Base-by-base conservation (phyloP, 2,113 vertebrate genomes). In the Rana temporaria region DNA sequence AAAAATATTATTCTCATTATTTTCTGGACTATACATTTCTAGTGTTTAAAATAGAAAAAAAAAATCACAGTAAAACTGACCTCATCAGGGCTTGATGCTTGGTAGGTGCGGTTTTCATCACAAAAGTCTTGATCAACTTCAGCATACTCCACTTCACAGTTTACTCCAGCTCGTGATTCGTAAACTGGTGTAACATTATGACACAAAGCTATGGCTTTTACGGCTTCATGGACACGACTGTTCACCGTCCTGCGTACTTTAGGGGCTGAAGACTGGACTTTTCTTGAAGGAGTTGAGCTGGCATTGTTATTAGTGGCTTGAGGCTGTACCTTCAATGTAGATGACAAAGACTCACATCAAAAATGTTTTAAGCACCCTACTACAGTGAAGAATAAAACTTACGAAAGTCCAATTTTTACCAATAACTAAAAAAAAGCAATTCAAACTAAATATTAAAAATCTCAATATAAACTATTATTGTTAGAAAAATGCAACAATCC, bases 51-150 rank as follows among this genome's bases (percentile, higher is more conserved):
- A 38, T 38, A 4, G 4, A 38, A 38, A 38, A 48, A 42, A 42
- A 42, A 42, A 42, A 6, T 42, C 3, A 48, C 12, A 48, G 42
- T n/a, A 48, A 48, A 0, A 85, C 88, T 87, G 83, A 99, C 98
- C 97, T 99, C 98, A 18, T 99, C 98, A 0, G 98, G 98, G 84
- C 98, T 99, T 86, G 98, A 98, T 53, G 98, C 98, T 89, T 99
- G 98, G 89, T 99, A 99, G 15, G 96, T 94, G 73, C 98, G 92
- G 88, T 96, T 98, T 87, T 98, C 95, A 5, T 99, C 97, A 0
- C 94, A 96, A 90, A 97, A 97, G 89, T 99, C 96, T 89, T 97
- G 98, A 87, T 99, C 98, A 0, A 94, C 98, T 78, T 99, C 98
- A 0, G 96, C 91, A 3, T 92, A 89, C 85, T 99, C 97, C 0